Evolutionary conservation across 2,113 vertebrate species (phyloP).

Genomic region (Tapirus terrestris): DNA sequence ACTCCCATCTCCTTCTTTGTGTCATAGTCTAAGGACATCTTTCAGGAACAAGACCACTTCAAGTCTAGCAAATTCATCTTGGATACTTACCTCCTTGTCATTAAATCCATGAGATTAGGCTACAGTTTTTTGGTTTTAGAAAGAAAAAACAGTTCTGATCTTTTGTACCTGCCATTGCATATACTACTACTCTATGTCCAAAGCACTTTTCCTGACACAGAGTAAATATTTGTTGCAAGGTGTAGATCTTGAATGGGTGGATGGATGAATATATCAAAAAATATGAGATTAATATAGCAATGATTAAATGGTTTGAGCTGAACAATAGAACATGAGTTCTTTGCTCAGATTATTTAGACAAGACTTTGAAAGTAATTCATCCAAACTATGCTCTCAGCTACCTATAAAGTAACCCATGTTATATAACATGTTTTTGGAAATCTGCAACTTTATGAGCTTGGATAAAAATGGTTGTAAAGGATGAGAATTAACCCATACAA

Average conservation of each 20-base stretch:
- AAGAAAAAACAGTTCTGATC: neutral
- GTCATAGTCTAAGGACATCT: neutral
- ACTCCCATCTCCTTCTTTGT: neutral
- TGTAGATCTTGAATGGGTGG: neutral
- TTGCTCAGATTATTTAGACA: conserved; percentile 37
- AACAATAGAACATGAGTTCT: neutral
- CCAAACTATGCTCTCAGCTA: neutral
- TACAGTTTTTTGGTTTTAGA: neutral
- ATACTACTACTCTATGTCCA: neutral
- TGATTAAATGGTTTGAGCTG: neutral
- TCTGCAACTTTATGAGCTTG: neutral
- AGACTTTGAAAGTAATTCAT: conserved; percentile 11
- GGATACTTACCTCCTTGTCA: neutral
- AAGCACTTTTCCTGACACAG: neutral
- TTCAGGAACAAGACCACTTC: neutral
- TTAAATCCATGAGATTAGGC: neutral
- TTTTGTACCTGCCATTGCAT: neutral
- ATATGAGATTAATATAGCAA: neutral
- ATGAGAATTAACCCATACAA: conserved; percentile 7
- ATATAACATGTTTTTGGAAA: conserved; percentile 49
- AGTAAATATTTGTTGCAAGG: neutral
- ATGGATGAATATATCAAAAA: neutral
- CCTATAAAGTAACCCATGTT: conserved; percentile 26
- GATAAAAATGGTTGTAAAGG: neutral
- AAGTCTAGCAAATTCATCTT: neutral